Evolutionary conservation across 1,140 invertebrate species (phyloP).

Genomic region (Rhyacophila brunnea): DNA sequence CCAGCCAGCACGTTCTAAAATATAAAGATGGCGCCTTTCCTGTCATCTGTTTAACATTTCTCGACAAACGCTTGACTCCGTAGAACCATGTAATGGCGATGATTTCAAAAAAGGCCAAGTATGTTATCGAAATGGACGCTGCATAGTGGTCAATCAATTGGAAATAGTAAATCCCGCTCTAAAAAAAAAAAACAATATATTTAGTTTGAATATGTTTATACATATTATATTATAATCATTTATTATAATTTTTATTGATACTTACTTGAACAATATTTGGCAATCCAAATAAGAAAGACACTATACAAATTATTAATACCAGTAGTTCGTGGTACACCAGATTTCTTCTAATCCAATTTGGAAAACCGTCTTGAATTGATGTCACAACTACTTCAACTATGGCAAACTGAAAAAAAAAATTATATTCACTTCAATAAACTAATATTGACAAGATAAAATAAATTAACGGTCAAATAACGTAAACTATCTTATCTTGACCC

Average conservation of each 20-base stretch:
- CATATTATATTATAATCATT: too few species aligned
- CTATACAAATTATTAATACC: conserved; percentile 77
- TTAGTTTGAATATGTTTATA: too few species aligned
- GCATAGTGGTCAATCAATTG: conserved; percentile 91
- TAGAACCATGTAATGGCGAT: conserved; percentile 90
- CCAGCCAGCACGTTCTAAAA: conserved; percentile 82
- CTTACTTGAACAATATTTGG: conserved; percentile 79
- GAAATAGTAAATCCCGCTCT: conserved; percentile 92
- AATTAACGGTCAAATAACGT: too few species aligned
- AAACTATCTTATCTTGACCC: too few species aligned
- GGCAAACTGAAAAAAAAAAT: conserved; percentile 67
- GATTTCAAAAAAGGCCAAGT: conserved; percentile 89
- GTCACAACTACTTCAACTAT: conserved; percentile 91
- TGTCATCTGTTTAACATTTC: conserved; percentile 87
- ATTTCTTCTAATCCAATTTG: conserved; percentile 75
- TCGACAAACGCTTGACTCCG: conserved; percentile 75
- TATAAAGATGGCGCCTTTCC: conserved; percentile 74
- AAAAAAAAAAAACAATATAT: conserved; percentile 31
- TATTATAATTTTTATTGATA: conserved; percentile 9
- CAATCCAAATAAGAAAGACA: conserved; percentile 80
- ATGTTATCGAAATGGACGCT: conserved; percentile 87
- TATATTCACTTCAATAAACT: too few species aligned
- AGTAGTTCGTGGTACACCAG: conserved; percentile 84
- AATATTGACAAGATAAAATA: too few species aligned
- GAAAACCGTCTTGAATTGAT: conserved; percentile 88